A percentile compares a stretch with the other conserved stretches of the same genome.
Conservation (phyloP, 37 sponge, comb jelly and placozoan genomes). For the Geodia barretti region DNA sequence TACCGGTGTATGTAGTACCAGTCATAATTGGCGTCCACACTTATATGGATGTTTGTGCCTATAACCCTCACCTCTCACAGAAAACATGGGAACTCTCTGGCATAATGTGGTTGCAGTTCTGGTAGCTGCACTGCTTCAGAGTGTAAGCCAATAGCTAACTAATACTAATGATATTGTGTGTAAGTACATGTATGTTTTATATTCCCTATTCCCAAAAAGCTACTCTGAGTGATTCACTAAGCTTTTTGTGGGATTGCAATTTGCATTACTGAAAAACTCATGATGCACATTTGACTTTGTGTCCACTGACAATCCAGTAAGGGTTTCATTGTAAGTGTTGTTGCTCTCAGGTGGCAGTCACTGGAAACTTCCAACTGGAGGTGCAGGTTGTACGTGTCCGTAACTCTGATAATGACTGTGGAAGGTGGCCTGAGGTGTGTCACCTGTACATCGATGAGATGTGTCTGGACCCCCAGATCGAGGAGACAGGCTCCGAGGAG, state of each 20-base stretch:
- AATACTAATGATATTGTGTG: not conserved
- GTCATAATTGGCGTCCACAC: too few species aligned
- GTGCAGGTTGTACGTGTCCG: not conserved
- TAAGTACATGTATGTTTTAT: too few species aligned
- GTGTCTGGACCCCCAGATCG: not conserved
- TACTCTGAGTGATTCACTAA: too few species aligned
- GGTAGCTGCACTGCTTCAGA: not conserved
- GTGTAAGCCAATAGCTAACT: not conserved
- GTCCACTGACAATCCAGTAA: too few species aligned
- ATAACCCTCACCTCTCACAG: not conserved
- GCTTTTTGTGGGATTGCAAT: too few species aligned
- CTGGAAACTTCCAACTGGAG: not conserved
- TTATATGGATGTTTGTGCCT: too few species aligned
- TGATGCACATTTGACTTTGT: too few species aligned
- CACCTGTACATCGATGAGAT: not conserved
- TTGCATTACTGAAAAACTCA: too few species aligned
- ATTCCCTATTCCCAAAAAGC: too few species aligned
- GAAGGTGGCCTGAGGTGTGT: not conserved
- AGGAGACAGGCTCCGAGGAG: too few species aligned
- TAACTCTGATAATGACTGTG: not conserved
- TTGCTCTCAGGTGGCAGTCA: not conserved
- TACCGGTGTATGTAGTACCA: too few species aligned
- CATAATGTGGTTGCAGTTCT: not conserved
- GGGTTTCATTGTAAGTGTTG: too few species aligned
- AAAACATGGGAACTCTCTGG: not conserved